Evolutionary conservation across 2,797 vertebrate species (phyloP), one percentile per base, ranked within the genome.

Genomic region (Enteromius trimaculatus): DNA sequence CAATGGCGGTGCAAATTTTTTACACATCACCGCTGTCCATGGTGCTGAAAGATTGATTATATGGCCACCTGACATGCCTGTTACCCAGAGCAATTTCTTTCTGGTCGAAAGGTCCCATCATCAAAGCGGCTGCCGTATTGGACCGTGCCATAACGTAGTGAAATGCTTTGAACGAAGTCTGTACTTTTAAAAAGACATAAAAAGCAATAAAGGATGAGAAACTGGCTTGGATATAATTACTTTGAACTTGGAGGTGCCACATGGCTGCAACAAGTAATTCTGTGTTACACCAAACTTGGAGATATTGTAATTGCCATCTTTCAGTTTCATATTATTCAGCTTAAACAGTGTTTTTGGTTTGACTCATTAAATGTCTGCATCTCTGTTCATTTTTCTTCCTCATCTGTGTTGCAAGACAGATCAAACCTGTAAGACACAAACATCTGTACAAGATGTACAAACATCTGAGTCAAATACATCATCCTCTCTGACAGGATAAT

Each of bases 21-120:
- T 69, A 37, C 72, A 60, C 47, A 77, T 58, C 8, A 14, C 19
- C 19, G 23, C 81, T 82, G 81, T 77, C 74, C 81, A 0, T 47
- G 65, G 74, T 77, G 37, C 74, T 83, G 74, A 77, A 83, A 83
- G 74, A 83, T 83, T 77, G 74, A 77, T 83, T 83, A 69, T 70
- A 83, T 77, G 65, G 74, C 65, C 64, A 77, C 81, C 74, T 77
- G 72, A 83, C 65, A 70, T 83, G 81, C 75, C 74, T 60, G 74
- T 77, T 83, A 70, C 53, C 74, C 65, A 83, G 65, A 82, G 74
- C 74, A 70, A 77, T 83, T 83, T 83, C 51, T 83, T 83, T 70
- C 26, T 70, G 51, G 74, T 83, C 26, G 21, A 83, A 77, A 65
- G 3, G 13, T 29, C 64, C 29, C 72, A 49, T 70, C 51, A 77